A percentile compares a stretch with the other conserved stretches of the same genome.
These are phyloP conservation scores for Gavialis gangeticus DNA, from an alignment of 2,113 vertebrate species.

Conservation along the genomic window DNA sequence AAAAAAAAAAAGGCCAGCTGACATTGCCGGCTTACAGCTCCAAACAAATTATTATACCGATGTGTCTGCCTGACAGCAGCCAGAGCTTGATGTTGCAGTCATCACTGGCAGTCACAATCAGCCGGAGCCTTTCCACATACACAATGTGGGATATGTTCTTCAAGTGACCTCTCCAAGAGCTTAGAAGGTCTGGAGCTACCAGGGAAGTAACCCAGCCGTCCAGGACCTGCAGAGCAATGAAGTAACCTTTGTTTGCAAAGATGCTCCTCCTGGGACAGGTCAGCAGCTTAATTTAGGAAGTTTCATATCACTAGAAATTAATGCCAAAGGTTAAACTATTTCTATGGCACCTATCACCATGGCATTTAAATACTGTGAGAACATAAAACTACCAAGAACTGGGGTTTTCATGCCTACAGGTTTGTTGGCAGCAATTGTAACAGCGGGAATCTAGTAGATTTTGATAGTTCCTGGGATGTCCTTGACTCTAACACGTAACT, in stretches of 20 bases:
- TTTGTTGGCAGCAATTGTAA: neutral
- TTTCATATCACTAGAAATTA: neutral
- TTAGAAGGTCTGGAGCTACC: conserved; percentile 64
- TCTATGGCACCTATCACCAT: neutral
- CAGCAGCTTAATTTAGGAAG: neutral
- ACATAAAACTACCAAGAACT: neutral
- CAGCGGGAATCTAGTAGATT: neutral
- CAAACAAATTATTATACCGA: conserved; percentile 16
- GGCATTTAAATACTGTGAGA: neutral
- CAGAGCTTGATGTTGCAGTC: conserved; percentile 57
- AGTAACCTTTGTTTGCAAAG: neutral
- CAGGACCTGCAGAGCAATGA: conserved; percentile 34
- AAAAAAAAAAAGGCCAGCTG: neutral
- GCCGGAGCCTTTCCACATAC: conserved; percentile 50
- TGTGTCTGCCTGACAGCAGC: conserved; percentile 50
- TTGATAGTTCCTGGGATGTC: neutral
- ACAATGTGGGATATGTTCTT: conserved; percentile 56
- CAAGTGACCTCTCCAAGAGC: conserved; percentile 66
- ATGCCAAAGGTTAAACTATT: neutral
- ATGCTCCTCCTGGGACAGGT: neutral
- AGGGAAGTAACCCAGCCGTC: conserved; percentile 60
- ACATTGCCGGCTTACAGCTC: rapidly evolving
- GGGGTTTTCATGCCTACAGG: neutral
- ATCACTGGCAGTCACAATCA: conserved; percentile 63
- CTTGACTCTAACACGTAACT: neutral